Evolutionary conservation across 2,888 invertebrate species (phyloP), one percentile per base, ranked within the genome.

Genomic region (Leucophenga maculata): DNA sequence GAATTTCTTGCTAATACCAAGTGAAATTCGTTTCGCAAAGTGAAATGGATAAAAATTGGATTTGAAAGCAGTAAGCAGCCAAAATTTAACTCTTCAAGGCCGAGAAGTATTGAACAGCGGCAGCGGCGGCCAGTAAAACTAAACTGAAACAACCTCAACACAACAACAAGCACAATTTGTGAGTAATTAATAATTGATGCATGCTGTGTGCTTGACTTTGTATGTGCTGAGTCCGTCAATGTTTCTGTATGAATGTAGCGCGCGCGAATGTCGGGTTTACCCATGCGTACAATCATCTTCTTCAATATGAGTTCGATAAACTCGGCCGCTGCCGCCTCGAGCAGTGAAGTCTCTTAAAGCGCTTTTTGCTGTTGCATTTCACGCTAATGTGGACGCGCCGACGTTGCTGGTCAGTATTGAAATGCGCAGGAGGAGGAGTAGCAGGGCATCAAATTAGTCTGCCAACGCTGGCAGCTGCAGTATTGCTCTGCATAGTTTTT

Each of bases 251-350:
- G 8, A 26, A 9, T 39, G 39, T 39, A 39, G 39, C 8, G 64
- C 16, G 50, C 26, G 83, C 80, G 83, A 75, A 16, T 59, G 32
- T 16, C 26, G 59, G 46, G 26, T 64, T 46, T 16, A 81, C 82
- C 80, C 84, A 81, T 82, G 80, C 80, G 80, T 83, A 77, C 80
- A 83, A 80, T 18, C 6, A 59, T 31, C 59, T 32, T 81, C 84
- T 83, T 83, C 80, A 81, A 81, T 81, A 83, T 78, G 80, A 81
- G 39, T 81, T 81, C 80, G 80, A 83, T 81, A 83, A 81, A 81
- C 80, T 75, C 80, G 72, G 73, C 70, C 74, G 74, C 70, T 77
- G 73, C 70, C 74, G 74, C 70, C 78, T 11, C 46, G 31, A 39
- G 64, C 18, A n/a, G 32, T 20, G 26, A 13, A 4, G 26, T 20